Percentiles rank a stretch among this genome's conserved stretches.
phyloP scores from a whole-genome alignment of 2,888 invertebrate genomes.

The Drosophila lutescens region DNA sequence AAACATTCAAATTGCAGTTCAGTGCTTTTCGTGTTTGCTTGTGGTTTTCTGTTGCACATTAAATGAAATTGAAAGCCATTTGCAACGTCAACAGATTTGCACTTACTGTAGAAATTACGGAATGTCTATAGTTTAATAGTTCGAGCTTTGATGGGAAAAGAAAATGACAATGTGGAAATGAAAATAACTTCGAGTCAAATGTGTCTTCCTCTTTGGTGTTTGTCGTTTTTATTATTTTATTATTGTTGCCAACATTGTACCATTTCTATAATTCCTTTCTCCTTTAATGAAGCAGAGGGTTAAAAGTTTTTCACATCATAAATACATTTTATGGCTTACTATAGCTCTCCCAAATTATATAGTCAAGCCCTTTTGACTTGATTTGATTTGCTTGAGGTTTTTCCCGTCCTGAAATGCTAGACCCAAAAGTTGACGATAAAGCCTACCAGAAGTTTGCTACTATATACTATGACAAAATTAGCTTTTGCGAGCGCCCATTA shows the following conservation, averaged over 20 bases:
- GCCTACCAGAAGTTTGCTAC: constrained; percentile 14
- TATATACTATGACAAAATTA: constrained; percentile 29
- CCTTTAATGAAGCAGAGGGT: neutral
- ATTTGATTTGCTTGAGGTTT: constrained; percentile 10
- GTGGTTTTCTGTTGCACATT: constrained; percentile 1
- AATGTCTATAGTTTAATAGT: neutral
- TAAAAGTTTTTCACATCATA: neutral
- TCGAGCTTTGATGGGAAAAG: neutral
- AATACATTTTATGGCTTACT: neutral
- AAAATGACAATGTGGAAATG: neutral
- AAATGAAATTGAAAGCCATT: neutral
- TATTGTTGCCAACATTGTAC: neutral
- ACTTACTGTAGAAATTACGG: neutral
- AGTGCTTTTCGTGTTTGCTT: constrained; percentile 2
- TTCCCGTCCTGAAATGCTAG: neutral
- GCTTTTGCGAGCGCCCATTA: constrained; percentile 35
- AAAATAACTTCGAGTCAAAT: neutral
- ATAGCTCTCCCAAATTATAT: neutral
- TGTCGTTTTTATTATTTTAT: neutral
- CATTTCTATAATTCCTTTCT: neutral
- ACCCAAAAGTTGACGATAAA: constrained; percentile 35
- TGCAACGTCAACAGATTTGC: neutral
- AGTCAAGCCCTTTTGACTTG: constrained; percentile 25
- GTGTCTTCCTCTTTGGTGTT: neutral
- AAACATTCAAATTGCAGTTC: constrained; percentile 1